Evolutionary conservation across 1,140 invertebrate genomes (phyloP), one percentile per base, ranked within the genome.

Genomic region (Zaprionus taronus): DNA sequence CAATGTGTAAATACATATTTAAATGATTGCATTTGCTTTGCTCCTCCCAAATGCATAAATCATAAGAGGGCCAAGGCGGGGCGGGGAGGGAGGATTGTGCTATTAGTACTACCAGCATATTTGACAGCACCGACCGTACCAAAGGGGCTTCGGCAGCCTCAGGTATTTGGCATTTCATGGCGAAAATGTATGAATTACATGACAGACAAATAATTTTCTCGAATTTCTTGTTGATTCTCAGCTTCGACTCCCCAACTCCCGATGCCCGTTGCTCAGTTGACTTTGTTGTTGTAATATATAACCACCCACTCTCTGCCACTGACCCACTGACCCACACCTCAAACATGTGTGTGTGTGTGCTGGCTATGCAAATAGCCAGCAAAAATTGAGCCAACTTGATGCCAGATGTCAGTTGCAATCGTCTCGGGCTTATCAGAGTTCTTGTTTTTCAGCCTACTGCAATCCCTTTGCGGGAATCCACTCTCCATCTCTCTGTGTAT

Each of bases 1-100:
- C 63, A 72, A 41, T 67, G 41, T 63, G 67, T 75, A 75, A 71
- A 75, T 75, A 75, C 68, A 75, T 75, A 71, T 75, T 75, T 64
- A 75, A 75, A 71, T 75, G 67, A 75, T 75, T 71, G 72, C 72
- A 73, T 73, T 73, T 72, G 38, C 62, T 55, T 61, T 44, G 26
- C 17, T 60, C 22, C 51, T 69, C 55, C 53, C 72, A 58, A 71
- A 75, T 75, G 57, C 67, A 75, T 76, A 76, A 72, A 72, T 76
- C 68, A 72, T 65, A 72, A 61, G 61, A 1, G 38, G 36, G 28
- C 17, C n/a, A 58, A 49, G 49, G 17, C 22, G 11, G 5, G 5
- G 17, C 1, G 61, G 0, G 44, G 20, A n/a, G 6, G 24, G 26
- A 4, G 17, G 34, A n/a, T 28, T 14, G 28, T 26, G 53, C 36